Conservation (phyloP, 1,140 invertebrate genomes). For the Halesus radiatus region DNA sequence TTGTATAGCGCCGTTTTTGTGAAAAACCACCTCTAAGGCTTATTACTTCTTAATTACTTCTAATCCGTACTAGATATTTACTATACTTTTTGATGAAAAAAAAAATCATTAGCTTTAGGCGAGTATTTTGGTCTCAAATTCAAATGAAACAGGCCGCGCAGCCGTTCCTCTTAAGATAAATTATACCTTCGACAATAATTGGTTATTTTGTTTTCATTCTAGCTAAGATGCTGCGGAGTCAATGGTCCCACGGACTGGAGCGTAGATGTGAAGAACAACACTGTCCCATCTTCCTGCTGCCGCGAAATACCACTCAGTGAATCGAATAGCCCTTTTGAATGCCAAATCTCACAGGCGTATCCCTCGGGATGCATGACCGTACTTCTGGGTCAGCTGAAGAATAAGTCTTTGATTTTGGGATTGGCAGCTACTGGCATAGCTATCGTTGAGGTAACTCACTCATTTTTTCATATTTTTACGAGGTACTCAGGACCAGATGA, state of each 20-base stretch:
- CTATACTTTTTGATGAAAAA: too few species aligned
- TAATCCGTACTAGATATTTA: too few species aligned
- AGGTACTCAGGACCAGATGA: too few species aligned
- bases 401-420: conserved; percentile 80
- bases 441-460: conserved; percentile 76
- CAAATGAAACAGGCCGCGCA: too few species aligned
- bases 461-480: too few species aligned
- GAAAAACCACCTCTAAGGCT: too few species aligned
- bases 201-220: background rate
- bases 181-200: too few species aligned
- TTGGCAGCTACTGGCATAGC: conserved; percentile 85
- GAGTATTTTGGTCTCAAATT: too few species aligned
- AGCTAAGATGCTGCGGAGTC: conserved; percentile 80
- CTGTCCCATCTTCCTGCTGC: conserved; percentile 80
- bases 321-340: conserved; percentile 63
- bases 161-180: too few species aligned
- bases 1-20: too few species aligned
- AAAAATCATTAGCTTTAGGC: too few species aligned
- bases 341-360: conserved; percentile 69
- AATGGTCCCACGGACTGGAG: conserved; percentile 78
- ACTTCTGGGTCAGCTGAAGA: conserved; percentile 75
- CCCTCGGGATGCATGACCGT: conserved; percentile 77
- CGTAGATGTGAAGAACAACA: conserved; percentile 65
- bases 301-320: conserved; percentile 68
- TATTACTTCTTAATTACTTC: too few species aligned